These are phyloP conservation scores for Ammodramus savannarum DNA, from an alignment of 2,113 vertebrate species.

Conservation along the genomic window DNA sequence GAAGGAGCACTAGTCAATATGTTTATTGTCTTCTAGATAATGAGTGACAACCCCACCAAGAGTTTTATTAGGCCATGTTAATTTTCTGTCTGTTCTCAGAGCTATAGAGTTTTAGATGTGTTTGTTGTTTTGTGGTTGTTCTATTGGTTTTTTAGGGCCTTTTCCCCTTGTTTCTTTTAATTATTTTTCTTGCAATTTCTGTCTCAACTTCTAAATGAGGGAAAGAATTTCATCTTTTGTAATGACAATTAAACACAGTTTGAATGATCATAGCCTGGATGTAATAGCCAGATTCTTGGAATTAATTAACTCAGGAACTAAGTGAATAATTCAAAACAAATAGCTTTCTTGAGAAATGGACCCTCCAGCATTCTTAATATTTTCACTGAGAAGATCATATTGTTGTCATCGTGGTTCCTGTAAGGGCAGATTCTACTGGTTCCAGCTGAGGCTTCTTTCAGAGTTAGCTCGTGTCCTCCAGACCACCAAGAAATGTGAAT, in stretches of 20 bases:
- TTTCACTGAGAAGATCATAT: neutral
- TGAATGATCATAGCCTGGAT: neutral
- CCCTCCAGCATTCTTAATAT: neutral
- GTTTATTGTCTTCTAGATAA: neutral
- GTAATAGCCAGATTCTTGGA: neutral
- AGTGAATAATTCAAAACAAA: conserved; percentile 16
- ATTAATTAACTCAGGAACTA: conserved; percentile 14
- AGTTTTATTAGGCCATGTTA: neutral
- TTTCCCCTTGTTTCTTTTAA: neutral
- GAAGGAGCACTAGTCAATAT: neutral
- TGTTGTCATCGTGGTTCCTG: neutral
- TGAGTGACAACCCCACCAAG: neutral
- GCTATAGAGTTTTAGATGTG: neutral
- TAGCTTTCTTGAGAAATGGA: neutral
- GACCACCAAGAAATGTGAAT: neutral
- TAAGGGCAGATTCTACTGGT: neutral
- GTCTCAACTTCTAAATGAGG: neutral
- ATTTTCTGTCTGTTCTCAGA: neutral
- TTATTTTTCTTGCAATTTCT: neutral
- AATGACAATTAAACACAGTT: neutral
- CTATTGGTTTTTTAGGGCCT: accelerated
- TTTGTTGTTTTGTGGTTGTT: neutral
- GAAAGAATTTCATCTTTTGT: neutral
- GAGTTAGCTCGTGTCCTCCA: neutral
- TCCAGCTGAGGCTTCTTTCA: neutral